Evolutionary conservation across 2,888 invertebrate species (phyloP).

Genomic region (Andrena fulva): DNA sequence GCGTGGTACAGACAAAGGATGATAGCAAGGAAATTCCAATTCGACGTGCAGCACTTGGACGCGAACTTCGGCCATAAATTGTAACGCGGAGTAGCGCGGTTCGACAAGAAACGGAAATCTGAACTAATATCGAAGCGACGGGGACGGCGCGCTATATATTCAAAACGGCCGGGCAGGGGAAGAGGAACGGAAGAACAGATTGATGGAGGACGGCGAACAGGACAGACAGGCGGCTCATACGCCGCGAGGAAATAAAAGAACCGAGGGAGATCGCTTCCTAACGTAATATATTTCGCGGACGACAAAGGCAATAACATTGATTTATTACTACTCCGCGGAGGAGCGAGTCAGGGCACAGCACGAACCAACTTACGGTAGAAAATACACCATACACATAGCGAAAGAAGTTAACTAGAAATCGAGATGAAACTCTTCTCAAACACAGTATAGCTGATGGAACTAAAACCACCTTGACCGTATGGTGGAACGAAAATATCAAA

Average conservation of each 20-base stretch:
- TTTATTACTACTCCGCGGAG: constrained; percentile 36
- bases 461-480: too few species aligned
- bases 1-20: constrained; percentile 15
- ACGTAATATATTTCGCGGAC: constrained; percentile 42
- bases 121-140: constrained; percentile 52
- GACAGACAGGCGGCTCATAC: constrained; percentile 42
- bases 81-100: constrained; percentile 6
- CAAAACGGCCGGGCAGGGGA: constrained; percentile 22
- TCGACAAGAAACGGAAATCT: constrained; percentile 58
- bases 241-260: constrained; percentile 29
- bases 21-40: constrained; percentile 54
- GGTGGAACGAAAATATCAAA: too few species aligned
- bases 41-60: constrained; percentile 22
- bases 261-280: constrained; percentile 5
- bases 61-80: constrained; percentile 53
- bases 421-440: too few species aligned
- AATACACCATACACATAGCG: not conserved
- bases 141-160: constrained; percentile 1
- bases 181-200: constrained; percentile 28
- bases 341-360: not conserved
- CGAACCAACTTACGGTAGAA: not conserved
- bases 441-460: too few species aligned
- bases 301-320: constrained; percentile 53
- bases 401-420: not conserved
- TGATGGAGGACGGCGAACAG: constrained; percentile 41